These are phyloP conservation scores for Hydrolagus colliei DNA, from an alignment of 2,797 vertebrate species.

Conservation along the genomic window DNA sequence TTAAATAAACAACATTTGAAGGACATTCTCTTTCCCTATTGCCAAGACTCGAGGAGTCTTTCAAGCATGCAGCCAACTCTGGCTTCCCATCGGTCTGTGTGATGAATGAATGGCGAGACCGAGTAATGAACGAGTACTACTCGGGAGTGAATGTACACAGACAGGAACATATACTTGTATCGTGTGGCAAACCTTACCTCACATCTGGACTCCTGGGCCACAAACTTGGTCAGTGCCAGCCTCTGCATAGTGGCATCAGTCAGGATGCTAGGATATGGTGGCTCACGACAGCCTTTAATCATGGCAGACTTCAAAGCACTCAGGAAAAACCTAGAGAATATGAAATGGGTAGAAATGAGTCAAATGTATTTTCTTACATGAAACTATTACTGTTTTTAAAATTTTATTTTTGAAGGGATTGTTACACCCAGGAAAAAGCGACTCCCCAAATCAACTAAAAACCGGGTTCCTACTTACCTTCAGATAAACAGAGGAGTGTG, in stretches of 20 bases:
- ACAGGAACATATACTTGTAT: background rate
- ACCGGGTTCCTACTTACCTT: too few species aligned
- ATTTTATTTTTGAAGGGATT: too few species aligned
- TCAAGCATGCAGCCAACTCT: background rate
- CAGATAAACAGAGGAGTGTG: too few species aligned
- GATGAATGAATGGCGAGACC: background rate
- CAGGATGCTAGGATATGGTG: conserved; percentile 81
- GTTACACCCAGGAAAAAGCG: too few species aligned
- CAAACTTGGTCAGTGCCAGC: conserved; percentile 86
- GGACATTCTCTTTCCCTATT: background rate
- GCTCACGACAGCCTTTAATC: conserved; percentile 84
- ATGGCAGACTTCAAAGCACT: conserved; percentile 78
- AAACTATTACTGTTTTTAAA: too few species aligned
- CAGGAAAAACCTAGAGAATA: conserved; percentile 73
- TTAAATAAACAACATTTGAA: background rate
- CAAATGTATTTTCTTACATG: too few species aligned
- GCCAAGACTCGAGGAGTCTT: too few species aligned
- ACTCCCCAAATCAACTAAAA: too few species aligned
- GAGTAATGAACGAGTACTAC: background rate
- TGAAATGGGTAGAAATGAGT: too few species aligned
- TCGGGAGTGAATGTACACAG: background rate
- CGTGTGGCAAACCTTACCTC: conserved; percentile 61
- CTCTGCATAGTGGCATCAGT: conserved; percentile 97
- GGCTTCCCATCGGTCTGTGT: background rate
- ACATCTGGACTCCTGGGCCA: conserved; percentile 83